These are phyloP conservation scores for Pentalonia nigronervosa DNA, from an alignment of 1,140 invertebrate genomes.

Conservation along the genomic window DNA sequence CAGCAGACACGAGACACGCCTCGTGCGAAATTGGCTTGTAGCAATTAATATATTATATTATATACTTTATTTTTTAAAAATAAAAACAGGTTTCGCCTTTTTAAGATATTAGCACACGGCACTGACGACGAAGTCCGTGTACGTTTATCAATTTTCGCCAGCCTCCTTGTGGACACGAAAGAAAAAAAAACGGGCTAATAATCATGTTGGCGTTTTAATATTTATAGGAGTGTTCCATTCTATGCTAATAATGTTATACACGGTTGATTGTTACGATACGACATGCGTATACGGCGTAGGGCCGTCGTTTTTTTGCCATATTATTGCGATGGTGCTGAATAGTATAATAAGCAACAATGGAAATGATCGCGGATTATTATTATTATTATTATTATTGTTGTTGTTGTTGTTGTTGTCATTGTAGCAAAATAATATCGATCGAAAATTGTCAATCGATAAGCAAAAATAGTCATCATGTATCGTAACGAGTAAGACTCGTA, in stretches of 20 bases:
- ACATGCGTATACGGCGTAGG: not conserved
- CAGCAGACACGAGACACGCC: conserved; percentile 8
- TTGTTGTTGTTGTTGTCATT: not conserved
- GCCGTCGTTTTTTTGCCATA: not conserved
- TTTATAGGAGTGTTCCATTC: conserved; percentile 34
- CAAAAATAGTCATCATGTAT: not conserved
- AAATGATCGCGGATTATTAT: not conserved
- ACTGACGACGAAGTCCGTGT: not conserved
- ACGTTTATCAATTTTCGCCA: conserved; percentile 19
- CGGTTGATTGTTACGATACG: not conserved
- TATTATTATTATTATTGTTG: not conserved
- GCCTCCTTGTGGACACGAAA: not conserved
- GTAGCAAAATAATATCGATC: not conserved
- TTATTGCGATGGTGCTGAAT: not conserved
- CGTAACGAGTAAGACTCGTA: not conserved
- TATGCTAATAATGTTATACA: conserved; percentile 32
- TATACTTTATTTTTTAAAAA: not conserved
- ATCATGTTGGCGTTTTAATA: conserved; percentile 32
- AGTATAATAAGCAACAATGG: not conserved
- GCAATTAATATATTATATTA: conserved; percentile 22
- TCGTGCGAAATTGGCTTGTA: not conserved
- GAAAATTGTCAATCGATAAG: not conserved
- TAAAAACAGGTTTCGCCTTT: conserved; percentile 27
- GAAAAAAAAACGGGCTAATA: not conserved
- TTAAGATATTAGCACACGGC: conserved; percentile 31